These are phyloP conservation scores for Coptotermes formosanus DNA, from an alignment of 1,140 invertebrate genomes.

Conservation along the genomic window DNA sequence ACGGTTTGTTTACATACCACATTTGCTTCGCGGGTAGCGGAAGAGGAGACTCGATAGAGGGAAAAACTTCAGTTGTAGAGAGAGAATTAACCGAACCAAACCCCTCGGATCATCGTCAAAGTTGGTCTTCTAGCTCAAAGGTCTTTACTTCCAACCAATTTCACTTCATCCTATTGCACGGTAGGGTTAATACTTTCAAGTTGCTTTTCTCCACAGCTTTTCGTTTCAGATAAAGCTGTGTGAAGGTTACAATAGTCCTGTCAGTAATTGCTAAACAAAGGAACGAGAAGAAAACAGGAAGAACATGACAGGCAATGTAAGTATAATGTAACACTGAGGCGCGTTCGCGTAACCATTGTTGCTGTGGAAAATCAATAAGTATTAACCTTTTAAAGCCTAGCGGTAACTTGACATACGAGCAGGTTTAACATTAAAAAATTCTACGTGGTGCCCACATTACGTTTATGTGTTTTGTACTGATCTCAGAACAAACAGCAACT, in stretches of 20 bases:
- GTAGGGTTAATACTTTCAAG: neutral
- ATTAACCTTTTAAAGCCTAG: too few relatives aligned
- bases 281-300: neutral
- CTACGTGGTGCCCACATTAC: too few relatives aligned
- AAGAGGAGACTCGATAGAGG: neutral
- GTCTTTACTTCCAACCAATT: slow-evolving; percentile 14
- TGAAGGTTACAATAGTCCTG: neutral
- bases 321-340: too few relatives aligned
- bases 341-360: too few relatives aligned
- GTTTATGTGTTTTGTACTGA: too few relatives aligned
- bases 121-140: neutral
- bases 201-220: neutral
- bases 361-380: too few relatives aligned
- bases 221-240: neutral
- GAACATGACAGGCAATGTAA: neutral
- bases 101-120: slow-evolving; percentile 1
- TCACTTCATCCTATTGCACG: neutral
- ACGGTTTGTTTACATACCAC: neutral
- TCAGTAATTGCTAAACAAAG: neutral
- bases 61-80: neutral
- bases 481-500: too few relatives aligned
- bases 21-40: neutral
- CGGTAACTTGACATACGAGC: too few relatives aligned
- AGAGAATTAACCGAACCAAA: slow-evolving; percentile 2
- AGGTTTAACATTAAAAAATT: too few relatives aligned